A percentile compares a stretch with the other conserved stretches of the same genome.
phyloP scores from a whole-genome alignment of 2,113 vertebrate species.

The Rhombomys opimus region DNA sequence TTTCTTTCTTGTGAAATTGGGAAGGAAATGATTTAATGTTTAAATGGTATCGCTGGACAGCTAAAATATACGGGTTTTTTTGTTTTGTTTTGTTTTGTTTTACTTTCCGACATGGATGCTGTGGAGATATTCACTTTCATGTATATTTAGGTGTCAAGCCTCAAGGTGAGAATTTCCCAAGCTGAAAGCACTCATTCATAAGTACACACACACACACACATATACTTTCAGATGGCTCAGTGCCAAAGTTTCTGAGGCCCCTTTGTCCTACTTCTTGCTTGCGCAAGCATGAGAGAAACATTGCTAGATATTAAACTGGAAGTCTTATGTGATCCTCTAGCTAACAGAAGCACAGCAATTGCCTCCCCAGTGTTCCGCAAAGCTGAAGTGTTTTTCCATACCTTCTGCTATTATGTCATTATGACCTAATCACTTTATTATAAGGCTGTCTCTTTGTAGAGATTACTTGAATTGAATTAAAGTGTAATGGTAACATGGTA shows the following conservation, averaged over 20 bases:
- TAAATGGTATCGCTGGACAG: constrained; percentile 71
- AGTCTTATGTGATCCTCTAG: constrained; percentile 56
- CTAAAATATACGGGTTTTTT: constrained; percentile 31
- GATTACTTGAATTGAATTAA: constrained; percentile 60
- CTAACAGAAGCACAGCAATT: constrained; percentile 64
- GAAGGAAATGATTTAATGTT: constrained; percentile 81
- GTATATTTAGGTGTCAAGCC: background rate
- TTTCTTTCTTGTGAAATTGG: constrained; percentile 73
- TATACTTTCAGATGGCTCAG: constrained; percentile 28
- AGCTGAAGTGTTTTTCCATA: constrained; percentile 47
- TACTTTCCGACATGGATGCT: constrained; percentile 55
- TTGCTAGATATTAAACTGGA: constrained; percentile 55
- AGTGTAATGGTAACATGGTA: background rate
- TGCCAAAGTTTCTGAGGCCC: constrained; percentile 28
- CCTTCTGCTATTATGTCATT: constrained; percentile 46
- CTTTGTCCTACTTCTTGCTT: constrained; percentile 37
- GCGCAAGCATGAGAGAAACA: constrained; percentile 53
- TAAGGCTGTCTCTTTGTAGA: constrained; percentile 61
- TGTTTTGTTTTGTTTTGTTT: background rate
- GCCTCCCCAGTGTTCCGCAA: background rate
- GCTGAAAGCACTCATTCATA: background rate
- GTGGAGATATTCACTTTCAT: constrained; percentile 47
- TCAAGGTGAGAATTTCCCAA: background rate
- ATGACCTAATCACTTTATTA: constrained; percentile 64
- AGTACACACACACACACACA: background rate